A percentile compares a stretch with the other conserved stretches of the same genome.
phyloP scores from a whole-genome alignment of 2,797 vertebrate species.

The Xerus rutilus region DNA sequence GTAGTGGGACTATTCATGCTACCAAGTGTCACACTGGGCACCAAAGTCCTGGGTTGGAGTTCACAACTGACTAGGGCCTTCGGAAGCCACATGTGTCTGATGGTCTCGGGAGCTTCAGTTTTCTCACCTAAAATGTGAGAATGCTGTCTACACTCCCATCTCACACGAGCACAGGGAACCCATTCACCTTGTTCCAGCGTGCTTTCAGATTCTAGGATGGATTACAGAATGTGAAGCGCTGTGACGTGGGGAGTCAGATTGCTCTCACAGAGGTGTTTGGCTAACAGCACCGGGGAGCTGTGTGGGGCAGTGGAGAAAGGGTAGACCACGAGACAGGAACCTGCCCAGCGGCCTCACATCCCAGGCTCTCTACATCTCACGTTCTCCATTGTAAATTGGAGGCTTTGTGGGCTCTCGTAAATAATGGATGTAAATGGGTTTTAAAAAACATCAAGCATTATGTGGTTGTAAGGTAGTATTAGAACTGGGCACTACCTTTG shows the following conservation, averaged over 20 bases:
- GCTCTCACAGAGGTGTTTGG: not conserved
- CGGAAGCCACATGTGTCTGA: not conserved
- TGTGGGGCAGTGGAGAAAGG: not conserved
- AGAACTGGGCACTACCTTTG: not conserved
- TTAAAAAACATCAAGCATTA: not conserved
- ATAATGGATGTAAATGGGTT: constrained; percentile 43
- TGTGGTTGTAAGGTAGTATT: constrained; percentile 39
- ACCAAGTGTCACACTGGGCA: not conserved
- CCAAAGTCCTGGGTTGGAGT: not conserved
- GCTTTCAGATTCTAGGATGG: not conserved
- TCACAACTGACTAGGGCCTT: not conserved
- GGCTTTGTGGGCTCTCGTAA: not conserved
- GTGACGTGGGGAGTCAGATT: not conserved
- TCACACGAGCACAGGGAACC: not conserved
- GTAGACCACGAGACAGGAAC: not conserved
- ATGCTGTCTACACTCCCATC: not conserved
- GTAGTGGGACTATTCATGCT: not conserved
- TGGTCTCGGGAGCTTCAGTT: not conserved
- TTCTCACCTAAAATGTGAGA: not conserved
- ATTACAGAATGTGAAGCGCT: not conserved
- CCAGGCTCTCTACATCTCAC: not conserved
- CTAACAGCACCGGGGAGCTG: not conserved
- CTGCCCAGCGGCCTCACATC: not conserved
- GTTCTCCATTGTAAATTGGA: not conserved
- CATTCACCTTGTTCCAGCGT: not conserved